These are phyloP conservation scores for Oscheius sp. DNA, from an alignment of 2,888 invertebrate species.

Conservation along the genomic window DNA sequence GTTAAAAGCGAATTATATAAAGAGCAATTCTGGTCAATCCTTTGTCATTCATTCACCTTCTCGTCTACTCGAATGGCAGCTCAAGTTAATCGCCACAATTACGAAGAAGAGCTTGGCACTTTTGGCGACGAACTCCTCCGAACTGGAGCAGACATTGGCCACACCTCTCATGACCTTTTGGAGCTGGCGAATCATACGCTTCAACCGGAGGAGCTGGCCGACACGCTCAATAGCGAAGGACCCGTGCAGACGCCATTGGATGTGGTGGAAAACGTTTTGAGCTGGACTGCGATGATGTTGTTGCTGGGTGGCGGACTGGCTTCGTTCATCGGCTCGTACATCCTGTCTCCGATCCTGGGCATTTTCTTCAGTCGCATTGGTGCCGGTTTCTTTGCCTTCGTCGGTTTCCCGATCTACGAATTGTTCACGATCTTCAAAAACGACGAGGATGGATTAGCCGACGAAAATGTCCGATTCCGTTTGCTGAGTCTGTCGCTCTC, in stretches of 20 bases:
- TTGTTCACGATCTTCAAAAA: not conserved
- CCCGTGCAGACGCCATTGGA: conserved; percentile 6
- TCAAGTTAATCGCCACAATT: too few species aligned
- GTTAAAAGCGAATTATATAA: too few species aligned
- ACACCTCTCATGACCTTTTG: too few species aligned
- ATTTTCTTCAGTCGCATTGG: conserved; percentile 12
- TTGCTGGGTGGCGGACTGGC: conserved; percentile 9
- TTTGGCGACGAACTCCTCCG: too few species aligned
- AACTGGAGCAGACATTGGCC: too few species aligned
- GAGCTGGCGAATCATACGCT: too few species aligned
- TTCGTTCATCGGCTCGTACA: conserved; percentile 1
- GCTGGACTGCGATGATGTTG: conserved; percentile 12
- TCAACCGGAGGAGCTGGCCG: too few species aligned
- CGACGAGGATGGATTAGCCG: not conserved
- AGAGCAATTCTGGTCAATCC: too few species aligned
- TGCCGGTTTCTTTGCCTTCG: conserved; percentile 23
- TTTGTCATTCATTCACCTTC: too few species aligned
- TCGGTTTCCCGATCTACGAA: conserved; percentile 22
- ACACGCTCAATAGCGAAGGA: too few species aligned
- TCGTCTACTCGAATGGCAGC: too few species aligned
- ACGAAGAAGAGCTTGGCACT: too few species aligned
- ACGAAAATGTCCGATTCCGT: conserved; percentile 10
- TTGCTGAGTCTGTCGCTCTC: conserved; percentile 12
- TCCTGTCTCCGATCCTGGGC: conserved; percentile 7
- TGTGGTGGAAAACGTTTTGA: conserved; percentile 1